Base-by-base conservation (phyloP, 2,888 invertebrate genomes). In the Nomada fucata region DNA sequence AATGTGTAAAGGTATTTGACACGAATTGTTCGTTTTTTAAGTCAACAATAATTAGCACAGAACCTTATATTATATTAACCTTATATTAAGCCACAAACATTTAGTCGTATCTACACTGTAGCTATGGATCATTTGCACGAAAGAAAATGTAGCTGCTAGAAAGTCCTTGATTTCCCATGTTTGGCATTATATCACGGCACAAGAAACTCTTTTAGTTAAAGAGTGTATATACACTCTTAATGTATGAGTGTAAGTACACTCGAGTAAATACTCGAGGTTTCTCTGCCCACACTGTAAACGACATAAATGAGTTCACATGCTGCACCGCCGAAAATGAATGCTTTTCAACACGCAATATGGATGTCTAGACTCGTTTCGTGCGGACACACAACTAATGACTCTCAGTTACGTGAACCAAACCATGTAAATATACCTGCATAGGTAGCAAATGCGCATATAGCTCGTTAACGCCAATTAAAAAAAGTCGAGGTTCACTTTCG, bases 281-380 rank as follows among this genome's bases (percentile, higher is more conserved):
- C 20, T 50, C 11, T 36, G 9, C 36, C 36, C 36, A 36, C 36
- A 36, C 36, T 36, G 36, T 36, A 36, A 36, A 36, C 36, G 1
- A 7, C 36, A 53, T 53, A 53, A 53, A 53, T 53, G 11, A 10
- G 0, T 26, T 44, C 9, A 9, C 11, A 15, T 15, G 13, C 42
- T 61, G 52, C 53, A 13, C 23, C 20, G 2, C 9, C 36, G 7
- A n/a, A 7, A 20, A 59, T 13, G 13, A 36, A 10, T 29, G 10
- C 18, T 50, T 67, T 67, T 36, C 36, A n/a, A 78, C 53, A 42
- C 36, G 52, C 60, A 2, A 78, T 44, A 18, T 3, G 13, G 20
- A 29, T 47, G 20, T 20, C 7, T 15, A 3, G n/a, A 60, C 53
- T 61, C 18, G 29, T 23, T 75, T 29, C 18, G 20, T 70, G 20